A percentile compares a stretch with the other conserved stretches of the same genome.
Conservation (phyloP, 2,113 vertebrate species). For the Philantomba maxwellii region DNA sequence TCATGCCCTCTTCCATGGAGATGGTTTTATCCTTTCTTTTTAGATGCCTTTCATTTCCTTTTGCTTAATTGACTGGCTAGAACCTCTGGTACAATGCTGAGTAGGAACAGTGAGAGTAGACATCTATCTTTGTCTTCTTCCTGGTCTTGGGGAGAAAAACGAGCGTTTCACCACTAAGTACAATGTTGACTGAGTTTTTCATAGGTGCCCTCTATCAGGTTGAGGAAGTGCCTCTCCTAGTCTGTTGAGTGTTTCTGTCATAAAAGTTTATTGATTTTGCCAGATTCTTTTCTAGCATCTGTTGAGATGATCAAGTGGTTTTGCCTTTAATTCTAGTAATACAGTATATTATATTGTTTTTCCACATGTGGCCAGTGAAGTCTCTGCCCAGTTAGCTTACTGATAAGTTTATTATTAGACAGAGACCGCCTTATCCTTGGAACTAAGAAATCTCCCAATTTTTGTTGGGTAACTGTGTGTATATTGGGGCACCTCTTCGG, state of each 20-base stretch:
- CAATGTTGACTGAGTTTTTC: not conserved
- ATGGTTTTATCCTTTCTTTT: not conserved
- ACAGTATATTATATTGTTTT: not conserved
- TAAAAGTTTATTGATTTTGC: not conserved
- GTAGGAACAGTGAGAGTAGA: not conserved
- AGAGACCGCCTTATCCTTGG: not conserved
- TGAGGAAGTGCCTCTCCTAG: not conserved
- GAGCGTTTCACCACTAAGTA: not conserved
- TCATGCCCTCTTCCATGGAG: not conserved
- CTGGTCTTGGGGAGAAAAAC: not conserved
- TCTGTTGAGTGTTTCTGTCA: not conserved
- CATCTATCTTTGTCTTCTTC: not conserved
- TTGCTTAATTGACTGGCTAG: not conserved
- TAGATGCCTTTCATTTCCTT: not conserved
- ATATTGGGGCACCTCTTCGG: not conserved
- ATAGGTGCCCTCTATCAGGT: not conserved
- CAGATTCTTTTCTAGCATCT: not conserved
- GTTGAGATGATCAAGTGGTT: not conserved
- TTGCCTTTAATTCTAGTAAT: not conserved
- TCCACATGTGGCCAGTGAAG: too few relatives aligned
- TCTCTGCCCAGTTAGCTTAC: not conserved
- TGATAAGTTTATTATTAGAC: not conserved
- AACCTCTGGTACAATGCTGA: too few relatives aligned
- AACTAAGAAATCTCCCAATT: not conserved
- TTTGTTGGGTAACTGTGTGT: not conserved